phyloP scores from a whole-genome alignment of 1,140 invertebrate species.

The Lethocerus indicus region DNA sequence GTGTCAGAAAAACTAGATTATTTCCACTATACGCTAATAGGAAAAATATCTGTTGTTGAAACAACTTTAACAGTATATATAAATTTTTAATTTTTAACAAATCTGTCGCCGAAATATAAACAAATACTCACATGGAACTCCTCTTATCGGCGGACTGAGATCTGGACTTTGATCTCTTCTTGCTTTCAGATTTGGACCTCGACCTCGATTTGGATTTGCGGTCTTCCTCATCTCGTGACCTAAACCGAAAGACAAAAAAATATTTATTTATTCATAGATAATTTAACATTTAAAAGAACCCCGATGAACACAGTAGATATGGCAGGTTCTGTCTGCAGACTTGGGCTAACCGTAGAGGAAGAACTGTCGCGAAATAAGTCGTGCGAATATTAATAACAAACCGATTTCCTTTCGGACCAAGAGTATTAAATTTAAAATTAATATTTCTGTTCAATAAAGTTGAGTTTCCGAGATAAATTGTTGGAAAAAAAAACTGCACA shows the following conservation, averaged over 20 bases:
- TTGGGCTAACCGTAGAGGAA: too few relatives aligned
- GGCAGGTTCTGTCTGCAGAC: too few relatives aligned
- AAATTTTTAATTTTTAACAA: neutral
- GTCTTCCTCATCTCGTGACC: conserved; percentile 21
- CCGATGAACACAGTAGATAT: too few relatives aligned
- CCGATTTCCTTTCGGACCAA: conserved; percentile 4
- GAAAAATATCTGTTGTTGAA: neutral
- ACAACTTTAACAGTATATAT: neutral
- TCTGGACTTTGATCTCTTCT: conserved; percentile 39
- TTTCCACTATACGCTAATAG: neutral
- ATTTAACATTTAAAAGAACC: too few relatives aligned
- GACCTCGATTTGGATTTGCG: conserved; percentile 33
- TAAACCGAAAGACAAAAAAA: neutral
- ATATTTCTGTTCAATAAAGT: conserved; percentile 2
- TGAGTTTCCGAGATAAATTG: neutral
- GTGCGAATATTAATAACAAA: too few relatives aligned
- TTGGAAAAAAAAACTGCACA: neutral
- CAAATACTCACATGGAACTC: conserved; percentile 11
- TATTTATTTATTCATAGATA: too few relatives aligned
- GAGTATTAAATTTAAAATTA: too few relatives aligned
- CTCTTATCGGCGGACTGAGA: conserved; percentile 20
- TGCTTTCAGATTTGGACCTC: conserved; percentile 37
- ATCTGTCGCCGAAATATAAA: neutral
- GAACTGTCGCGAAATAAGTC: too few relatives aligned
- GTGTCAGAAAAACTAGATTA: neutral